These are phyloP conservation scores for Heliconius hermathena DNA, from an alignment of 1,140 invertebrate species.

Conservation along the genomic window DNA sequence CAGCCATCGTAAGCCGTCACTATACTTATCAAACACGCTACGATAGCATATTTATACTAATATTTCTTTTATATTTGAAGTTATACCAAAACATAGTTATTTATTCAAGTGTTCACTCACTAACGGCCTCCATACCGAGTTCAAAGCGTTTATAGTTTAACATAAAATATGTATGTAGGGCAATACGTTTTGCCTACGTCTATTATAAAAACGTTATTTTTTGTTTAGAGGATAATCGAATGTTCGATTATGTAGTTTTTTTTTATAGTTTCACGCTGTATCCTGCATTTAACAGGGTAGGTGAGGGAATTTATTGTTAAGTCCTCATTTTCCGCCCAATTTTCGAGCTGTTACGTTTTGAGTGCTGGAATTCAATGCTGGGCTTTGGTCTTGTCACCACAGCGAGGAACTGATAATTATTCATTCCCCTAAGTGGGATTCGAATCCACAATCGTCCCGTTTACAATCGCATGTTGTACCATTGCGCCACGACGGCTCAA, in stretches of 20 bases:
- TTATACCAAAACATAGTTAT: constrained; percentile 13
- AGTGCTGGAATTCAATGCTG: too few species aligned
- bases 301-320: not conserved
- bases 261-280: not conserved
- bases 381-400: too few species aligned
- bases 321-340: too few species aligned
- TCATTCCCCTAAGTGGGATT: too few species aligned
- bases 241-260: not conserved
- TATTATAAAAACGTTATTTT: not conserved
- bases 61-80: not conserved
- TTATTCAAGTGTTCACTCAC: constrained; percentile 24
- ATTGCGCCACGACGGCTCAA: too few species aligned
- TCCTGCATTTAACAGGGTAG: not conserved
- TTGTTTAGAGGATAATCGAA: not conserved
- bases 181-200: constrained; percentile 13
- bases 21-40: too few species aligned
- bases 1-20: too few species aligned
- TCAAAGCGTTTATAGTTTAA: constrained; percentile 11
- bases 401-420: too few species aligned
- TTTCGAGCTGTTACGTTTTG: too few species aligned
- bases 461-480: too few species aligned
- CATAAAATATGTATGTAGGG: constrained; percentile 28
- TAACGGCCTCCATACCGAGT: constrained; percentile 21
- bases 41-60: not conserved
- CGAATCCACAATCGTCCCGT: too few species aligned